Evolutionary conservation across 2,888 invertebrate species (phyloP).

Genomic region (Philopedon plagiatum): DNA sequence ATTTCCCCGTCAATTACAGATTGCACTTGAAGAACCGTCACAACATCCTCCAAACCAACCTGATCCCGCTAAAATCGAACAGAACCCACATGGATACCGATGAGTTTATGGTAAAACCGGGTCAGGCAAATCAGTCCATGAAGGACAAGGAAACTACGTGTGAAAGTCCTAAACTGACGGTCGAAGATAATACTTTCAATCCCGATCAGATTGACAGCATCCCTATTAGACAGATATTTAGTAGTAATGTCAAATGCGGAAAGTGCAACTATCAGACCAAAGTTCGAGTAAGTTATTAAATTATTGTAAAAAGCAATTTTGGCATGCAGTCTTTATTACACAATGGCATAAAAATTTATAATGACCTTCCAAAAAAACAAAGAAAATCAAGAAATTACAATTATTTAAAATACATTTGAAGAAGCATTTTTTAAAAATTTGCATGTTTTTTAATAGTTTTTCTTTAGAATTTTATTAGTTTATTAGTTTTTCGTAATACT

Average conservation of each 20-base stretch:
- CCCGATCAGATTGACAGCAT: conserved; percentile 77
- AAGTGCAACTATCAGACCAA: conserved; percentile 80
- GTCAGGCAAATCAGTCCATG: conserved; percentile 15
- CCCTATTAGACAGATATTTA: conserved; percentile 77
- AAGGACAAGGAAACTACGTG: conserved; percentile 20
- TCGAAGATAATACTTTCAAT: conserved; percentile 63
- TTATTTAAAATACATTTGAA: no score
- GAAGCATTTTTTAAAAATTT: no score
- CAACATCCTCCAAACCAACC: conserved; percentile 64
- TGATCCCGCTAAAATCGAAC: conserved; percentile 69
- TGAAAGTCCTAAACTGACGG: neutral
- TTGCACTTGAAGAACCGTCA: conserved; percentile 73
- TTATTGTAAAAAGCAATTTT: no score
- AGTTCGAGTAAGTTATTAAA: conserved; percentile 58
- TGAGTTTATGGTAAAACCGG: conserved; percentile 67
- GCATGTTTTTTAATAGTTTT: no score
- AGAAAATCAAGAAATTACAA: no score
- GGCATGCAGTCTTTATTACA: no score
- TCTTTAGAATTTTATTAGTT: no score
- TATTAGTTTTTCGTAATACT: no score
- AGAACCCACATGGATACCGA: conserved; percentile 69
- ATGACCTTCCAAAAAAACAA: no score
- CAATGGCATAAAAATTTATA: no score
- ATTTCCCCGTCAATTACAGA: conserved; percentile 50
- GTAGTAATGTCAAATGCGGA: conserved; percentile 68